Evolutionary conservation across 1,140 invertebrate genomes (phyloP).

Genomic region (Parapsyche elsis): DNA sequence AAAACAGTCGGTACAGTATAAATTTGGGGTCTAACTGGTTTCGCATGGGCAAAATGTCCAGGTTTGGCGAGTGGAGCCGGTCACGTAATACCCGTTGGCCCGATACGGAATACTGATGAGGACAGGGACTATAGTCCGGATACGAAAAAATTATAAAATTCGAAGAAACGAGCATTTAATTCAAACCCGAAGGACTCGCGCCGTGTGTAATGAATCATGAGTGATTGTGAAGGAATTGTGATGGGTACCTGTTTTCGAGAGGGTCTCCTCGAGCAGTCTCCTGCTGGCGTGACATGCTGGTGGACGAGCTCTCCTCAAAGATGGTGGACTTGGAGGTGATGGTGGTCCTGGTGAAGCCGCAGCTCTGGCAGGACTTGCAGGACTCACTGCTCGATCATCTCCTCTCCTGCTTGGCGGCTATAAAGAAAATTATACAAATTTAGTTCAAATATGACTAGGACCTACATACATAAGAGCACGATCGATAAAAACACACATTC

Average conservation of each 20-base stretch:
- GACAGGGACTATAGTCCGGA: neutral
- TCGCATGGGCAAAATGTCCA: neutral
- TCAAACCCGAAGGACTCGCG: neutral
- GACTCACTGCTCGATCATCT: conserved; percentile 52
- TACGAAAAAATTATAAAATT: neutral
- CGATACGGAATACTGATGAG: conserved; percentile 16
- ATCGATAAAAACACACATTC: too few relatives aligned
- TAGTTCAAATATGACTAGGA: too few relatives aligned
- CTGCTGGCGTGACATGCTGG: conserved; percentile 67
- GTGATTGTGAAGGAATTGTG: neutral
- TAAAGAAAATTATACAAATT: conserved; percentile 47
- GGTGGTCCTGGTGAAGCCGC: conserved; percentile 63
- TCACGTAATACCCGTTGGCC: neutral
- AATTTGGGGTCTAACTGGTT: conserved; percentile 18
- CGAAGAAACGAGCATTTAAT: conserved; percentile 3
- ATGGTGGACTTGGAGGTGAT: conserved; percentile 65
- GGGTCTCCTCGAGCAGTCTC: conserved; percentile 79
- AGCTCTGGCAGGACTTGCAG: conserved; percentile 59
- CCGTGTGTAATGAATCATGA: conserved; percentile 1
- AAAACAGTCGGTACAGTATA: conserved; percentile 19
- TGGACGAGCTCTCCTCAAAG: conserved; percentile 59
- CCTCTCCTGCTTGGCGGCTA: conserved; percentile 62
- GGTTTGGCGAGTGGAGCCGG: conserved; percentile 6
- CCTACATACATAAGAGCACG: neutral
- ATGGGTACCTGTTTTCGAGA: conserved; percentile 73